Evolutionary conservation across 1,140 invertebrate species (phyloP), one percentile per base, ranked within the genome.

Genomic region (Eubasilissa regina): DNA sequence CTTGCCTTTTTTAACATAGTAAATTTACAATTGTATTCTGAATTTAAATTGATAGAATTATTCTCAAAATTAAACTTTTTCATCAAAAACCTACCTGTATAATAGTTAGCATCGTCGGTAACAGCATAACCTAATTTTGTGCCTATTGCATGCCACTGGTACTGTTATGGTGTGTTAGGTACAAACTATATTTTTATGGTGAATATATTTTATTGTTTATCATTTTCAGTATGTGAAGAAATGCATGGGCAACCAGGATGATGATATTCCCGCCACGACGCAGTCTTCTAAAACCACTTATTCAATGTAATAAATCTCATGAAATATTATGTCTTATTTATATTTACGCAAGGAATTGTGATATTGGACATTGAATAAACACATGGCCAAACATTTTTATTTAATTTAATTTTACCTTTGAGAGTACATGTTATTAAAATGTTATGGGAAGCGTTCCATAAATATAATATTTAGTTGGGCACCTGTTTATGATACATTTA

Each of bases 191-290:
- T 51, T 51, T 51, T 3, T 13, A 51, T 51, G 11, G 19, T 12
- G 1, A 51, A 13, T 58, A 17, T 58, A 58, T 58, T 51, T 51
- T 56, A 62, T 12, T 62, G 19, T 25, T 21, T 62, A 15, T 62
- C 25, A 8, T 56, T 88, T 87, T 62, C 90, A 95, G 89, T 95
- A 93, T 90, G 92, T 95, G 15, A 94, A 94, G 85, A 95, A 95
- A 88, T 91, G 93, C 66, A 90, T 90, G 81, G 91, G 92, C 80
- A 90, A 88, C 82, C 92, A 93, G 85, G 93, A 93, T 79, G 93
- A 94, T 84, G 92, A 93, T 83, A 86, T 93, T 47, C 86, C 88
- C 81, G 88, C 86, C 17, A 86, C 90, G 62, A 88, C 86, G 80
- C 90, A 91, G 84, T 89, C 90, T 78, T 87, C 90, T 80, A 91